Evolutionary conservation across 2,888 invertebrate genomes (phyloP).

Genomic region (Mimumesa dahlbomi): DNA sequence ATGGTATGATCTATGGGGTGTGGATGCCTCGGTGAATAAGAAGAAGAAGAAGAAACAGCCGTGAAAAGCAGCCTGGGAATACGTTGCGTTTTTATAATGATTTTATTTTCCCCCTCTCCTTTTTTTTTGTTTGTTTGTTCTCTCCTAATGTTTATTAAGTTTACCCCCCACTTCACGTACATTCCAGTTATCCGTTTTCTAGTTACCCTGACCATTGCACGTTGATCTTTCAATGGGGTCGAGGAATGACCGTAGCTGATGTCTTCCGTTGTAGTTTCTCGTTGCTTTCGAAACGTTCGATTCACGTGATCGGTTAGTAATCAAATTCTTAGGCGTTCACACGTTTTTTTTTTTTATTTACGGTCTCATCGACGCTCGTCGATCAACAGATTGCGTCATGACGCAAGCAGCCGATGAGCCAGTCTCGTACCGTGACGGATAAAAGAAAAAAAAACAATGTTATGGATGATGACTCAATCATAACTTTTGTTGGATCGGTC

Average conservation of each 20-base stretch:
- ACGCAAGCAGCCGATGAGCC: not conserved
- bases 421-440: conserved; percentile 19
- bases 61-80: conserved; percentile 20
- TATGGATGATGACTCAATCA: conserved; percentile 51
- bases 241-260: conserved; percentile 22
- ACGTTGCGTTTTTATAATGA: conserved; percentile 17
- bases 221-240: conserved; percentile 3
- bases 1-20: conserved; percentile 94
- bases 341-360: conserved; percentile 16
- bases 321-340: no score
- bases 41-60: conserved; percentile 78
- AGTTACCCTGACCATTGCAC: not conserved
- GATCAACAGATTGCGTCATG: not conserved
- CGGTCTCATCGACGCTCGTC: conserved; percentile 44
- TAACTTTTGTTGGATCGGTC: conserved; percentile 52
- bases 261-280: conserved; percentile 24
- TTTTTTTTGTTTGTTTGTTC: no score
- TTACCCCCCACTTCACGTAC: conserved; percentile 7
- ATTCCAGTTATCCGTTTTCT: conserved; percentile 12
- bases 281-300: conserved; percentile 29
- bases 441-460: conserved; percentile 50
- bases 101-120: conserved; percentile 20
- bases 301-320: conserved; percentile 3
- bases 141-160: no score
- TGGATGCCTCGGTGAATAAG: conserved; percentile 86